Evolutionary conservation across 2,797 vertebrate species (phyloP).

Genomic region (Lithobates sylvaticus): DNA sequence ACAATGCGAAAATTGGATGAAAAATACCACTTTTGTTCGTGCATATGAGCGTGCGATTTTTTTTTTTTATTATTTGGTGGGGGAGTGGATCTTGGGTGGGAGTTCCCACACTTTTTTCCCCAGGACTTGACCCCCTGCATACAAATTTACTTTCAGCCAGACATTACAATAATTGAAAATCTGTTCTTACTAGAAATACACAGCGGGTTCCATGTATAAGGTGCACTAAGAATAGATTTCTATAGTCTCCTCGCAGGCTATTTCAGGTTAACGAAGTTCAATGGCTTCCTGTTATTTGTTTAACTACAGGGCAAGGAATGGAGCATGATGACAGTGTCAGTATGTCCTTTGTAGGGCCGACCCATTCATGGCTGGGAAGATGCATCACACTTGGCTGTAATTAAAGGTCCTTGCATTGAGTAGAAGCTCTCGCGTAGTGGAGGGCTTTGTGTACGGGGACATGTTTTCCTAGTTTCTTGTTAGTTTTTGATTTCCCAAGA

Average conservation of each 20-base stretch:
- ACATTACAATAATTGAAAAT: no score
- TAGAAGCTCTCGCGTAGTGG: background rate
- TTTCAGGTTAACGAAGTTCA: constrained; percentile 23
- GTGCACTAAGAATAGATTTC: background rate
- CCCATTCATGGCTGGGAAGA: background rate
- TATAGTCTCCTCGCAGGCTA: background rate
- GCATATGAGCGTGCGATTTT: no score
- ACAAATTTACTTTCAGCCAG: background rate
- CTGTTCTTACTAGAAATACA: no score
- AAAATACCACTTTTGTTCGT: no score
- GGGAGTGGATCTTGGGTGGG: no score
- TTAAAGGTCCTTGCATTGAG: constrained; percentile 1
- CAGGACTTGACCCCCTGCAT: no score
- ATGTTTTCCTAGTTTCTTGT: background rate
- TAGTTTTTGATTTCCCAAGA: background rate
- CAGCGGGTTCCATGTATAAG: background rate
- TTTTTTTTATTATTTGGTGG: no score
- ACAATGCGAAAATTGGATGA: no score
- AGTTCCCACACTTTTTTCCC: no score
- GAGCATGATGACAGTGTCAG: constrained; percentile 51
- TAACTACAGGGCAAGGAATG: constrained; percentile 10
- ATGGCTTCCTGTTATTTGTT: constrained; percentile 32
- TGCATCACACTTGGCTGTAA: background rate
- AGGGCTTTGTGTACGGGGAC: background rate
- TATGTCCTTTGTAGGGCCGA: background rate